Conservation (phyloP, 2,113 vertebrate genomes). For the Cyprinodon brontotheroides region DNA sequence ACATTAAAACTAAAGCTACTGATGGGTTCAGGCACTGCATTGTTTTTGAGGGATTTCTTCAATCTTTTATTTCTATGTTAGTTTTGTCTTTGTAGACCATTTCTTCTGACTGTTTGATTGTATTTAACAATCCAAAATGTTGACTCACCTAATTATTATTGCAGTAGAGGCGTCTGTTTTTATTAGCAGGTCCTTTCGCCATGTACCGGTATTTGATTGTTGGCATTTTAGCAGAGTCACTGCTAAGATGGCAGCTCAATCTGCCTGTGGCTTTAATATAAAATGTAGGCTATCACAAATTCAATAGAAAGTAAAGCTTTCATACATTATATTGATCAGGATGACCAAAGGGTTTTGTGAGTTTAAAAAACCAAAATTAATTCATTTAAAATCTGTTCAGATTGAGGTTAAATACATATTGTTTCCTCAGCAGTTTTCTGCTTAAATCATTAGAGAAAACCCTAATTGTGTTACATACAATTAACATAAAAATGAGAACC, state of each 20-base stretch:
- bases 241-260: constrained; percentile 25
- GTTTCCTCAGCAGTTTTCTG: neutral
- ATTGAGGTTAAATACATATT: neutral
- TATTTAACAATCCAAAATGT: constrained; percentile 41
- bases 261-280: constrained; percentile 33
- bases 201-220: constrained; percentile 49
- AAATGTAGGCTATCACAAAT: constrained; percentile 19
- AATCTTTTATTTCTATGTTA: neutral
- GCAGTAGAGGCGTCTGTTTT: constrained; percentile 48
- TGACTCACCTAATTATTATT: constrained; percentile 49
- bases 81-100: neutral
- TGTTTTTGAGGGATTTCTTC: neutral
- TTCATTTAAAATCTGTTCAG: neutral
- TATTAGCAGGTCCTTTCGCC: constrained; percentile 61
- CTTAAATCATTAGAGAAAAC: constrained; percentile 8
- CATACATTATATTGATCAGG: constrained; percentile 18
- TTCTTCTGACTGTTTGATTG: constrained; percentile 41
- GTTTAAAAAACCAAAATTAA: neutral
- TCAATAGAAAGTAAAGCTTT: constrained; percentile 4
- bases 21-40: neutral
- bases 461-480: constrained; percentile 6
- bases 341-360: constrained; percentile 3
- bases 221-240: constrained; percentile 22
- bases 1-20: neutral
- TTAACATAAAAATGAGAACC: constrained; percentile 20